Conservation (phyloP, 1,140 invertebrate species). For the Megalonaias nervosa region DNA sequence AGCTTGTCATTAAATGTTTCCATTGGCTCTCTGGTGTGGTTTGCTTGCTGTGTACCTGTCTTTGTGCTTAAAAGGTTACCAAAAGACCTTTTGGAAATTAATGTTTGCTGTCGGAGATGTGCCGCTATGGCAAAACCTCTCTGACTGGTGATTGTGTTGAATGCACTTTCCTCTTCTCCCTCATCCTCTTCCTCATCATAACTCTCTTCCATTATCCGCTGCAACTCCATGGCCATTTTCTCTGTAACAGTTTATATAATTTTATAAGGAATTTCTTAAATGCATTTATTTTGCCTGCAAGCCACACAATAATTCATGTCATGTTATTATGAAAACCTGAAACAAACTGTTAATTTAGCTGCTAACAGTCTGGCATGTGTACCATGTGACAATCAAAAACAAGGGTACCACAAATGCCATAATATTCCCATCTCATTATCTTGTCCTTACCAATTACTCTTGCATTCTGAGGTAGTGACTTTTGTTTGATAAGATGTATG, state of each 20-base stretch:
- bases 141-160: constrained; percentile 59
- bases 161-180: constrained; percentile 53
- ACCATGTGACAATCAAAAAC: no score
- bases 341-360: no score
- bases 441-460: no score
- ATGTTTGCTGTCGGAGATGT: not conserved
- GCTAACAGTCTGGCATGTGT: no score
- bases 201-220: constrained; percentile 45
- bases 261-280: no score
- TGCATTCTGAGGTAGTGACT: no score
- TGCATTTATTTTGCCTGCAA: no score
- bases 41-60: not conserved
- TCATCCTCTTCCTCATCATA: constrained; percentile 30
- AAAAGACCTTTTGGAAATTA: not conserved
- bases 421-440: no score
- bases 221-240: constrained; percentile 56
- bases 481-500: no score
- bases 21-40: constrained; percentile 7
- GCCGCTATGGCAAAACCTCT: constrained; percentile 30
- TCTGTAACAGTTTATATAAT: constrained; percentile 39
- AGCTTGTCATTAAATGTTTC: constrained; percentile 44
- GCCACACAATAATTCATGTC: no score
- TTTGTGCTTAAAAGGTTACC: not conserved
- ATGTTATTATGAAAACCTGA: no score
- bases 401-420: no score